These are phyloP conservation scores for Heterotilapia buettikoferi DNA, from an alignment of 2,113 vertebrate species.

Conservation along the genomic window DNA sequence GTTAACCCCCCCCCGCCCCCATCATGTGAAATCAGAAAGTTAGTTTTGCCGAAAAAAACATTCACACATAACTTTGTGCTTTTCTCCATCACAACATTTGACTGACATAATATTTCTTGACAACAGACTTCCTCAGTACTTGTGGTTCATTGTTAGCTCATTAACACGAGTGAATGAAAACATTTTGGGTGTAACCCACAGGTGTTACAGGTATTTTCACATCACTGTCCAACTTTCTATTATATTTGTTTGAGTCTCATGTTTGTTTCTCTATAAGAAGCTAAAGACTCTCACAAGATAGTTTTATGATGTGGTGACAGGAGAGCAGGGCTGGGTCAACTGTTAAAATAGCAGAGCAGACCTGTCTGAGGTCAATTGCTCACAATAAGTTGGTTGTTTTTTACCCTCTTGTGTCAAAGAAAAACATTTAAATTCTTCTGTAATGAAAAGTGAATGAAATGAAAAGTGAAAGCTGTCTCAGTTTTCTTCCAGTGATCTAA, in stretches of 20 bases:
- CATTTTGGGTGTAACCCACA: not conserved
- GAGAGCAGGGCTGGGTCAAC: not conserved
- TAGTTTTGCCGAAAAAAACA: rapidly evolving
- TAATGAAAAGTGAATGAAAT: not conserved
- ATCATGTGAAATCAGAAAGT: rapidly evolving
- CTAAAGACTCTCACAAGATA: not conserved
- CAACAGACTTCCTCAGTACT: rapidly evolving
- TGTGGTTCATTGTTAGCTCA: not conserved
- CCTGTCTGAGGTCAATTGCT: not conserved
- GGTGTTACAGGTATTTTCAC: not conserved
- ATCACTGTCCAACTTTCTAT: not conserved
- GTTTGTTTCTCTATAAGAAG: not conserved
- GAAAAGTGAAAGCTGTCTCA: not conserved
- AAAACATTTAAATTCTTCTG: not conserved
- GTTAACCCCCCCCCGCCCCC: too few species aligned
- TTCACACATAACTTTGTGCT: not conserved
- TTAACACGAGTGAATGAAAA: not conserved
- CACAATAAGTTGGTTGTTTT: not conserved
- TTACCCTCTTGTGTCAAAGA: not conserved
- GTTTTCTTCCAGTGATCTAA: not conserved
- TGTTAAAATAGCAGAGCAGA: not conserved
- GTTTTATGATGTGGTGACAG: not conserved
- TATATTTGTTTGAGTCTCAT: not conserved
- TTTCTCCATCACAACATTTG: not conserved
- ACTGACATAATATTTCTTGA: not conserved